Base-by-base conservation (phyloP, 2,888 invertebrate species). In the Ophioninae sp. region DNA sequence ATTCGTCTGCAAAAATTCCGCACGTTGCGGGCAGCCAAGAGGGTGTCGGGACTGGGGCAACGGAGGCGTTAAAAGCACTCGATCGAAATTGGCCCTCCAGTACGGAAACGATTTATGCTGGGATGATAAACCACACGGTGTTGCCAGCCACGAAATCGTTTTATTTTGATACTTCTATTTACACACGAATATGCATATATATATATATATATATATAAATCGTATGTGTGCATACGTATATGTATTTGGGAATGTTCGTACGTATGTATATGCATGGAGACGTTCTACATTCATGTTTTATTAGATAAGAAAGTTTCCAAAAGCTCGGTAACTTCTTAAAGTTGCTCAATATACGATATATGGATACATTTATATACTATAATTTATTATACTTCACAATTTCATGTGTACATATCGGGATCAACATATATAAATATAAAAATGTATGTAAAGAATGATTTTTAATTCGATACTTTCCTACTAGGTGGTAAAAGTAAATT, bases 231-330 rank as follows among this genome's bases (percentile, higher is more conserved):
- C 30, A 30, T 30, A 30, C 30, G 30, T 30, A 30, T 30, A 30
- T 65, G 8, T 65, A 39, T 57, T 20, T 44, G 10, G n/a, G 7
- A 50, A 30, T 50, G 56, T 64, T 20, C n/a, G 44, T 64, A 37
- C n/a, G 44, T 61, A 50, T 41, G 44, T 73, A 23, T 10, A 64
- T 37, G 50, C 23, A 56, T n/a, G 37, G 37, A 5, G 73, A 37
- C 74, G 56, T 64, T 17, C 68, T 44, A 74, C 74, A 69, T 80
- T 74, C 77, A 82, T 81, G 70, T 85, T 83, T 79, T 81, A 81
- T 79, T 74, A 23, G 77, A 85, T 84, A 85, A 82, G 78, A 82
- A 79, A 61, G n/a, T 37, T 57, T 41, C 62, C 20, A 57, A 73
- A 61, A 73, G 37, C 68, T 65, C 76, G 57, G 56, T 68, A 79